These are phyloP conservation scores for Conus betulinus DNA, from an alignment of 1,140 invertebrate species.

Conservation along the genomic window DNA sequence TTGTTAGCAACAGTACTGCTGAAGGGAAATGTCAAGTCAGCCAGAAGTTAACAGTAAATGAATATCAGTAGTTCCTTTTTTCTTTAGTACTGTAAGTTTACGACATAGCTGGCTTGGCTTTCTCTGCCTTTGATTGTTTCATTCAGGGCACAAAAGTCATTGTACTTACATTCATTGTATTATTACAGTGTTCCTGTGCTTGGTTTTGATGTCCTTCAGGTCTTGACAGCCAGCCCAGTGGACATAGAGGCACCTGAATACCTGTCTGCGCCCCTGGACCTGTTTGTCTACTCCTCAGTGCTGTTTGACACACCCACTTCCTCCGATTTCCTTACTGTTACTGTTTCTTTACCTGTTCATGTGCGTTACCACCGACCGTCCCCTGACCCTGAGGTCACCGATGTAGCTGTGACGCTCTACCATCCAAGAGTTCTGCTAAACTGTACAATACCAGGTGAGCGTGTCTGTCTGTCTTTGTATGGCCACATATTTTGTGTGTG, in stretches of 20 bases:
- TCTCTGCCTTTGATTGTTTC: too few relatives aligned
- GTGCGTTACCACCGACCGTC: slow-evolving; percentile 56
- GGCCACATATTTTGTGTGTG: neutral
- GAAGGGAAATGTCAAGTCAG: too few relatives aligned
- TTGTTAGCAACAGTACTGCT: too few relatives aligned
- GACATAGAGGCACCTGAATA: slow-evolving; percentile 61
- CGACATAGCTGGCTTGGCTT: too few relatives aligned
- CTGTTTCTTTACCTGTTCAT: slow-evolving; percentile 58
- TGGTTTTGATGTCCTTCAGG: slow-evolving; percentile 18
- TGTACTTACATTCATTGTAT: too few relatives aligned
- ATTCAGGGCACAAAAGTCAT: too few relatives aligned
- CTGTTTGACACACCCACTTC: neutral
- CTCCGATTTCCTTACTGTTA: slow-evolving; percentile 17
- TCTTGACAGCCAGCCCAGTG: slow-evolving; percentile 41
- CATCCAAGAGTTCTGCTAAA: slow-evolving; percentile 42
- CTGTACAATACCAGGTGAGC: slow-evolving; percentile 40
- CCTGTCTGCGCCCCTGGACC: slow-evolving; percentile 35
- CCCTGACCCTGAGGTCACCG: neutral
- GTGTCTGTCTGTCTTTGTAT: neutral
- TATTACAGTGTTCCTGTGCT: too few relatives aligned
- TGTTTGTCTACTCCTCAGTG: slow-evolving; percentile 46
- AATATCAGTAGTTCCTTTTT: too few relatives aligned
- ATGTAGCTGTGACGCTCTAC: slow-evolving; percentile 34
- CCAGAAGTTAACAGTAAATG: too few relatives aligned
- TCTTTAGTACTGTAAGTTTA: too few relatives aligned